phyloP scores from a whole-genome alignment of 2,888 invertebrate species.

The Nomada ruficornis region DNA sequence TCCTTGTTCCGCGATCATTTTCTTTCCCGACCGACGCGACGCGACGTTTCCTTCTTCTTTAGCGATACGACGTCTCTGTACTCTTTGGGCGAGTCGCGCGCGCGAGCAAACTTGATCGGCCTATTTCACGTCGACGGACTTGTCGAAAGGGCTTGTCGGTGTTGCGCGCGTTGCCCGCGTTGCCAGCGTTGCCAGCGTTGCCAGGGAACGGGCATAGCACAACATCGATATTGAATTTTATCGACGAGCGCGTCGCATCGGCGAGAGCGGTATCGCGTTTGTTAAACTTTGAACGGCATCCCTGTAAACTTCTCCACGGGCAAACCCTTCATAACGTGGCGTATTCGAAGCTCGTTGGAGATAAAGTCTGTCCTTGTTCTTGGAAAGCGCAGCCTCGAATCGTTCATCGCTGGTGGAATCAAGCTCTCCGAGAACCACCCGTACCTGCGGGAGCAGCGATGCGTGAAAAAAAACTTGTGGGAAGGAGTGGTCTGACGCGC shows the following conservation, averaged over 20 bases:
- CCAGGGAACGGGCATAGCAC: constrained; percentile 67
- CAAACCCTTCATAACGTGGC: constrained; percentile 65
- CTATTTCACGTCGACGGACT: constrained; percentile 55
- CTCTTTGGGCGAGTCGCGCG: not conserved
- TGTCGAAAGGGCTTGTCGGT: not conserved
- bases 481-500: not conserved
- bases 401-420: constrained; percentile 66
- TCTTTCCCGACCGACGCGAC: not conserved
- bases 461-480: not conserved
- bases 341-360: constrained; percentile 72
- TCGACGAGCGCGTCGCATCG: constrained; percentile 11
- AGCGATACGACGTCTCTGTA: not conserved
- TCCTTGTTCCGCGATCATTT: not conserved
- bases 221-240: constrained; percentile 69
- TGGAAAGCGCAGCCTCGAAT: constrained; percentile 76
- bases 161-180: constrained; percentile 72
- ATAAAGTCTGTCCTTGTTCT: constrained; percentile 72
- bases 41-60: not conserved
- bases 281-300: constrained; percentile 70
- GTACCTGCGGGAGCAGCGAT: constrained; percentile 70
- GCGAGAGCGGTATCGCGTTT: too few relatives aligned
- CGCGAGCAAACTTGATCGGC: not conserved
- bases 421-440: constrained; percentile 78
- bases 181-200: constrained; percentile 77
- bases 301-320: constrained; percentile 73